phyloP scores from a whole-genome alignment of 2,113 vertebrate species.

The Columbina picui region DNA sequence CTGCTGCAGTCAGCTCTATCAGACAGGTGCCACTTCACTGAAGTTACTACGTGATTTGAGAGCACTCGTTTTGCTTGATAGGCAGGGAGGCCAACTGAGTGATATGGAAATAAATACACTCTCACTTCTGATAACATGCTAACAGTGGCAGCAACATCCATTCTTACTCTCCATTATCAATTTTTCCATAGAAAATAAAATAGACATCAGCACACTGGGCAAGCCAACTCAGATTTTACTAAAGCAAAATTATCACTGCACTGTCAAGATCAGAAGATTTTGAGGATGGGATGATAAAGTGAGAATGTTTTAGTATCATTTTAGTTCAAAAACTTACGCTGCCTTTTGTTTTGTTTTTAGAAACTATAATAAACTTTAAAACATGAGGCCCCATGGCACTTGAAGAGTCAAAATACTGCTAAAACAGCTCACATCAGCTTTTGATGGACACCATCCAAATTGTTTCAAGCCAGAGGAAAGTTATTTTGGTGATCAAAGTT shows the following conservation, averaged over 20 bases:
- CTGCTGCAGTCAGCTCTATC: neutral
- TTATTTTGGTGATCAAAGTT: neutral
- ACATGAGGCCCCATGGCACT: neutral
- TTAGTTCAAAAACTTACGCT: neutral
- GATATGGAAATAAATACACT: neutral
- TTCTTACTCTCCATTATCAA: neutral
- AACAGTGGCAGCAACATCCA: accelerated
- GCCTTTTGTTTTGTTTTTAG: too few species aligned
- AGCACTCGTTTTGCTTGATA: neutral
- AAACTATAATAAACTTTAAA: neutral
- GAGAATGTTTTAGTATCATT: neutral
- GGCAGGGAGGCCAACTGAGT: neutral
- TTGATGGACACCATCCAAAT: neutral
- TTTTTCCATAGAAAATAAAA: neutral
- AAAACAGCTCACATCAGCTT: neutral
- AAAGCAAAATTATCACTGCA: neutral
- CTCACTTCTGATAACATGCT: neutral
- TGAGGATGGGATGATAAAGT: neutral
- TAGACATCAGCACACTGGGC: neutral
- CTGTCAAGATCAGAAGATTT: neutral
- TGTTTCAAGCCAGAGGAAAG: neutral
- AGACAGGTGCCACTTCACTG: neutral
- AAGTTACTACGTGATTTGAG: neutral
- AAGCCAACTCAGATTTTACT: neutral
- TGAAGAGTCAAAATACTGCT: neutral